A percentile compares a stretch with the other conserved stretches of the same genome.
Evolutionary conservation across 2,113 vertebrate genomes (phyloP).

Genomic region (Pomatorhinus ruficollis): DNA sequence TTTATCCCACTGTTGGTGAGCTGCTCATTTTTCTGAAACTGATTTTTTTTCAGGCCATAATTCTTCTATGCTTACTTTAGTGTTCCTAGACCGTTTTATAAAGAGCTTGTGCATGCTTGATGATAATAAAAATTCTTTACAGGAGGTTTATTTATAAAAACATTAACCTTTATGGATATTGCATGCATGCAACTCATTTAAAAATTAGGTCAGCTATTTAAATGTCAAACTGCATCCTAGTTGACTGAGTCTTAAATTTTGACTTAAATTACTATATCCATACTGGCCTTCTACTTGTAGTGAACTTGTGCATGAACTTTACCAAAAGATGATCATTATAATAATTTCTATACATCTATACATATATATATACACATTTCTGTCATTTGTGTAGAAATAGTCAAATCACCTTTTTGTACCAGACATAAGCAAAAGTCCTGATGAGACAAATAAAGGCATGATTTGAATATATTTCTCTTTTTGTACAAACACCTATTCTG

Average conservation of each 20-base stretch:
- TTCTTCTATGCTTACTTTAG: neutral
- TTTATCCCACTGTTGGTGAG: neutral
- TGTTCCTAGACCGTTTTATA: neutral
- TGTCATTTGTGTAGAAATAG: neutral
- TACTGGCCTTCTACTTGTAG: neutral
- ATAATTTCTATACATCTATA: too few relatives aligned
- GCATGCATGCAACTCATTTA: neutral
- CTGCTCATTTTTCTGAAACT: neutral
- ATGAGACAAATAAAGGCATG: neutral
- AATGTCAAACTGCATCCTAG: neutral
- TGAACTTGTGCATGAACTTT: neutral
- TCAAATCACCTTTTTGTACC: neutral
- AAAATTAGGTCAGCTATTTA: neutral
- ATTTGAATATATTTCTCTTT: neutral
- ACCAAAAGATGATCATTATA: neutral
- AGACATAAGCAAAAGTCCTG: neutral
- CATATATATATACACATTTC: too few relatives aligned
- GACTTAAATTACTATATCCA: neutral
- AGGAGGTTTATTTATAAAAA: neutral
- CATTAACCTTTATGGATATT: neutral
- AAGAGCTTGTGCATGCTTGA: neutral
- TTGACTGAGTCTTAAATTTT: neutral
- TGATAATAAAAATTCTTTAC: neutral
- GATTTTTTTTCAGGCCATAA: neutral
- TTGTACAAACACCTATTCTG: neutral